Evolutionary conservation across 2,888 invertebrate species (phyloP), one percentile per base, ranked within the genome.

Genomic region (Frankliniella intonsa): DNA sequence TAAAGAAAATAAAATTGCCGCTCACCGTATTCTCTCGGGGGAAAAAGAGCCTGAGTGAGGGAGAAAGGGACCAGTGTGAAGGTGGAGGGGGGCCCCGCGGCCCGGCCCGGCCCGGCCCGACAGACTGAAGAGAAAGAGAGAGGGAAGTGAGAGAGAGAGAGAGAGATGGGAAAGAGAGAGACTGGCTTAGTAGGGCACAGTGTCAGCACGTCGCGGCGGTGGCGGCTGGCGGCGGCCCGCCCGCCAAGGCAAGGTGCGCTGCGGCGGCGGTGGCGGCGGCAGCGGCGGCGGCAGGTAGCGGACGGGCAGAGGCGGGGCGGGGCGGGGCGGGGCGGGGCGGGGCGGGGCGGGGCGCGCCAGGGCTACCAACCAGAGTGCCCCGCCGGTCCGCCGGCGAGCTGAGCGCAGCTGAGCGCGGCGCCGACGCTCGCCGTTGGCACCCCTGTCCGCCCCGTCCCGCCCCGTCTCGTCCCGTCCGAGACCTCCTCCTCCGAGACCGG

Each of bases 151-250:
- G 69, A 69, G 69, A 22, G 69, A 69, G 69, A 22, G 69, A 69
- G 69, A 69, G 69, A 22, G 69, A 5, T 3, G 69, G 22, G 69
- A 76, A 12, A 76, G 10, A 25, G 69, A 22, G 25, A 76, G 69
- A 76, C 22, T n/a, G 69, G 22, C 25, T 76, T 76, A 76, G 69
- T 76, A 76, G 69, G 69, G 69, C 69, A 76, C 69, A 76, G 69
- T 76, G 69, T 76, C 69, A 76, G 69, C 69, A 76, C 69, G 69
- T 76, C 69, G 69, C 69, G 69, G 69, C 10, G 22, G 69, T 9
- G 25, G 69, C 10, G 69, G 69, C n/a, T 25, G 69, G 69, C 9
- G 69, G 69, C 10, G 25, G 38, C 38, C 3, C 38, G 38, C 38
- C 38, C 38, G 38, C 38, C 38, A 38, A 38, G 38, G 38, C 38